phyloP scores from a whole-genome alignment of 2,797 vertebrate genomes.

The Platalea minor region DNA sequence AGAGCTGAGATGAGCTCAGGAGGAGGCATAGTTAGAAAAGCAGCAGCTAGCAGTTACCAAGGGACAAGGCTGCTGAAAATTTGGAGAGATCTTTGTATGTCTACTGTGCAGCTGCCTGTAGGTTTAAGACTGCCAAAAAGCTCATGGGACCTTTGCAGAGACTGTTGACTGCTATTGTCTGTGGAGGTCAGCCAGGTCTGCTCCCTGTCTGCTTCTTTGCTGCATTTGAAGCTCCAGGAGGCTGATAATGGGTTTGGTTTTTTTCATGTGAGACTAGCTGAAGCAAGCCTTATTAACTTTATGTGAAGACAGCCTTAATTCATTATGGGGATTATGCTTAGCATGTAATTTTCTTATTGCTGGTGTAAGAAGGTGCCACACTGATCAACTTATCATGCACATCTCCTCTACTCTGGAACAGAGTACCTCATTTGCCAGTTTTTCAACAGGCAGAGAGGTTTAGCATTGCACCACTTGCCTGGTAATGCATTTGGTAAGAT shows the following conservation, averaged over 20 bases:
- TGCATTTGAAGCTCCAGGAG: conserved; percentile 29
- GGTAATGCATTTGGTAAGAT: not conserved
- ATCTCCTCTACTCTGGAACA: not conserved
- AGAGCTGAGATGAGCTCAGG: not conserved
- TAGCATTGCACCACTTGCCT: conserved; percentile 34
- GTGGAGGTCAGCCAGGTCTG: conserved; percentile 47
- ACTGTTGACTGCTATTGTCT: conserved; percentile 38
- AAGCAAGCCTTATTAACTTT: conserved; percentile 44
- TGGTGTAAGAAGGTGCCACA: conserved; percentile 7
- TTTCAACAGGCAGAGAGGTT: conserved; percentile 14
- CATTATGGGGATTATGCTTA: conserved; percentile 44
- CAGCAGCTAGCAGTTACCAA: conserved; percentile 11
- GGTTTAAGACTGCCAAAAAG: conserved; percentile 32
- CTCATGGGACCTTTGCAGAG: conserved; percentile 1
- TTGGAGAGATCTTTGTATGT: not conserved
- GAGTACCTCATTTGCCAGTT: not conserved
- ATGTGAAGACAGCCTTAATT: conserved; percentile 26
- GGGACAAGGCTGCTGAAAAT: conserved; percentile 17
- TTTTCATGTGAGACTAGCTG: conserved; percentile 25
- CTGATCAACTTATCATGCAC: not conserved
- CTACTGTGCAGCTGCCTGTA: conserved; percentile 25
- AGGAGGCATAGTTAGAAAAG: not conserved
- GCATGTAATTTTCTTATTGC: conserved; percentile 39
- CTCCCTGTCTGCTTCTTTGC: not conserved
- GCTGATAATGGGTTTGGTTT: conserved; percentile 1